Percentiles rank a stretch among this genome's conserved stretches.
Evolutionary conservation across 2,888 invertebrate genomes (phyloP).

Genomic region (Cosmia trapezina): DNA sequence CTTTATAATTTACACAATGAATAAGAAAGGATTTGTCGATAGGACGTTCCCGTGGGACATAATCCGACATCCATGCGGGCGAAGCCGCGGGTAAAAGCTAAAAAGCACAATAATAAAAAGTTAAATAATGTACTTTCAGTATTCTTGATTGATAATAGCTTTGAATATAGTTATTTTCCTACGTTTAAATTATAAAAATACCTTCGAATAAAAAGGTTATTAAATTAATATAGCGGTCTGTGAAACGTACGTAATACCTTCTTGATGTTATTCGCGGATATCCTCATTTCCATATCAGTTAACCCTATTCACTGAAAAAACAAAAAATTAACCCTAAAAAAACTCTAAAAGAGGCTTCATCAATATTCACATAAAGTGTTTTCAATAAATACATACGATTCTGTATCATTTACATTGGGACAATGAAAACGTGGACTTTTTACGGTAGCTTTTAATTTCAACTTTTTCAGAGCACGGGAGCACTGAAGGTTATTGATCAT

Average conservation of each 20-base stretch:
- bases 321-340: not conserved
- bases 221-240: not conserved
- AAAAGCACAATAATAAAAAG: not conserved
- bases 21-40: no score
- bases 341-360: slow-evolving; percentile 26
- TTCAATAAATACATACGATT: slow-evolving; percentile 57
- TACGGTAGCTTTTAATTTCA: slow-evolving; percentile 65
- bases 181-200: not conserved
- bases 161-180: not conserved
- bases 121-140: not conserved
- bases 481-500: slow-evolving; percentile 73
- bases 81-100: no score
- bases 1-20: no score
- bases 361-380: slow-evolving; percentile 41
- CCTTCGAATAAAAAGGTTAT: not conserved
- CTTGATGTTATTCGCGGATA: not conserved
- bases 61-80: no score
- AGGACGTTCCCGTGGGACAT: no score
- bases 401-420: slow-evolving; percentile 60
- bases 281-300: slow-evolving; percentile 21
- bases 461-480: slow-evolving; percentile 64
- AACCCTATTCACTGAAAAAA: slow-evolving; percentile 5
- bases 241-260: not conserved
- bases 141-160: not conserved
- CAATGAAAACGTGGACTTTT: slow-evolving; percentile 58